These are phyloP conservation scores for Liodrosophila aerea DNA, from an alignment of 2,888 invertebrate genomes.

Conservation along the genomic window DNA sequence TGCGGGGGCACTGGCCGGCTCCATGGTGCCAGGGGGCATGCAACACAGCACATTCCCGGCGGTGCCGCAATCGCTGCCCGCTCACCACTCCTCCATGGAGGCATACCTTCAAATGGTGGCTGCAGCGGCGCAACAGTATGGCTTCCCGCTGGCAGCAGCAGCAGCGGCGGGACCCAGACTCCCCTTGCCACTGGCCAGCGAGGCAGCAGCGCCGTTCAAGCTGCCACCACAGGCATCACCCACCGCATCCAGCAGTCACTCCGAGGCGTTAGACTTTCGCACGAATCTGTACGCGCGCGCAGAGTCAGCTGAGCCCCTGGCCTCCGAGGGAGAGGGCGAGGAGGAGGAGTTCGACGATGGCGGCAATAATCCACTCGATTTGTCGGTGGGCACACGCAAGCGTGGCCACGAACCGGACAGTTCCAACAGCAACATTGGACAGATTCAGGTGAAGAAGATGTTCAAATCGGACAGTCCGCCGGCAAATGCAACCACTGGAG, in stretches of 20 bases:
- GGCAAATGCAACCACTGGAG: slow-evolving; percentile 85
- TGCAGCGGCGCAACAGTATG: slow-evolving; percentile 89
- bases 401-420: slow-evolving; percentile 82
- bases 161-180: slow-evolving; percentile 71
- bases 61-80: slow-evolving; percentile 84
- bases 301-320: slow-evolving; percentile 83
- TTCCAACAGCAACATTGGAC: slow-evolving; percentile 79
- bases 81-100: slow-evolving; percentile 90
- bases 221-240: slow-evolving; percentile 82
- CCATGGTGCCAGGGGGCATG: slow-evolving; percentile 51
- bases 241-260: slow-evolving; percentile 84
- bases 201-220: slow-evolving; percentile 85
- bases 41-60: slow-evolving; percentile 78
- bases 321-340: slow-evolving; percentile 82
- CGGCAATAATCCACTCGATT: slow-evolving; percentile 87
- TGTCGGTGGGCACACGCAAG: slow-evolving; percentile 90
- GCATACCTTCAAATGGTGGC: slow-evolving; percentile 90
- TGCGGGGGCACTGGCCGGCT: slow-evolving; percentile 47
- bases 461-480: slow-evolving; percentile 79
- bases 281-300: slow-evolving; percentile 86
- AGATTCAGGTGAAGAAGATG: slow-evolving; percentile 80
- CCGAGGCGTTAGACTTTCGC: slow-evolving; percentile 91
- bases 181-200: slow-evolving; percentile 84
- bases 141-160: slow-evolving; percentile 86
- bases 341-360: slow-evolving; percentile 86